Percentiles rank a stretch among this genome's conserved stretches.
These are phyloP conservation scores for Orthosia incerta DNA, from an alignment of 2,888 invertebrate species.

Conservation along the genomic window DNA sequence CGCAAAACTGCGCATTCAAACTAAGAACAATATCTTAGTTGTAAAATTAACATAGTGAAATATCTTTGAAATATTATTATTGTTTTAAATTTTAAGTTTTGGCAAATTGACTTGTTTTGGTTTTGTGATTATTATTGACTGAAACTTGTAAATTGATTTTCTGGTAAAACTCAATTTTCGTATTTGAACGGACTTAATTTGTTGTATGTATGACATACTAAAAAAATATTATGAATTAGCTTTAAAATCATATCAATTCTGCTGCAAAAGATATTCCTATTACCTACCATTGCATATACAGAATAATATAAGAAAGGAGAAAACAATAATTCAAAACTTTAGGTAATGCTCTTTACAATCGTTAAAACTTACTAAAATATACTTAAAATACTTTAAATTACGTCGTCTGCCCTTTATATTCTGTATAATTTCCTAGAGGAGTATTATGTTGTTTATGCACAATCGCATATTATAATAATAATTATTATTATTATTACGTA, in stretches of 20 bases:
- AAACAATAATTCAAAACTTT: not conserved
- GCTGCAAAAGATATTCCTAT: not conserved
- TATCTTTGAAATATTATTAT: constrained; percentile 13
- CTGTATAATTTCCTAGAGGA: constrained; percentile 11
- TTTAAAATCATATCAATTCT: not conserved
- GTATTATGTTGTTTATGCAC: constrained; percentile 42
- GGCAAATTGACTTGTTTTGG: constrained; percentile 9
- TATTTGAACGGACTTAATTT: not conserved
- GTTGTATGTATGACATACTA: too few relatives aligned
- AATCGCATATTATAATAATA: constrained; percentile 36
- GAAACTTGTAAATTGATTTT: constrained; percentile 19
- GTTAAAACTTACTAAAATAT: not conserved
- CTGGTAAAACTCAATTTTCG: not conserved
- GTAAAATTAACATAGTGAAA: constrained; percentile 36
- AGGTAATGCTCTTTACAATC: not conserved
- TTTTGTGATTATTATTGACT: constrained; percentile 49
- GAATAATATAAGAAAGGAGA: not conserved
- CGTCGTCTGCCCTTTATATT: not conserved
- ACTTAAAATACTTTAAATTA: constrained; percentile 6
- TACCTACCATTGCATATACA: too few relatives aligned
- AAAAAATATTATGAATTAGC: not conserved
- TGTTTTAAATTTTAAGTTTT: constrained; percentile 9
- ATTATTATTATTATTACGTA: constrained; percentile 37
- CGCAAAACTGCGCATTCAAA: constrained; percentile 19
- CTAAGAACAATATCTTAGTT: constrained; percentile 34